Conservation (phyloP, 2,888 invertebrate genomes). For the Standfussiana lucernea region DNA sequence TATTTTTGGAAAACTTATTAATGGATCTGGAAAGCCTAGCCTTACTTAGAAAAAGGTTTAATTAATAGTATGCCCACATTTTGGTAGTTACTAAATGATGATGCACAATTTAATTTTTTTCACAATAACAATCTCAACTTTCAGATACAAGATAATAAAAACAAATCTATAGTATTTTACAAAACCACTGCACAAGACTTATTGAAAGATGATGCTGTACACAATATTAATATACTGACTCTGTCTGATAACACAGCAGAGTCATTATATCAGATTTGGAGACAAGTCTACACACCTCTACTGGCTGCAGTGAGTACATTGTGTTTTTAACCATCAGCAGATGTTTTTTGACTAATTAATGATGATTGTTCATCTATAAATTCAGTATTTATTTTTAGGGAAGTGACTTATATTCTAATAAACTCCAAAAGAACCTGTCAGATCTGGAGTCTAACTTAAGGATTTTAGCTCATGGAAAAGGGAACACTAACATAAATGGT, state of each 20-base stretch:
- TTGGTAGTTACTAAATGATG: not conserved
- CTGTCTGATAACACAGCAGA: slow-evolving; percentile 82
- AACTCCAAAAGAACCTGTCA: slow-evolving; percentile 84
- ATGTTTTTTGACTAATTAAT: not conserved
- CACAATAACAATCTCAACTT: slow-evolving; percentile 49
- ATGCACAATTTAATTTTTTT: not conserved
- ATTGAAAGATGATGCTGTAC: slow-evolving; percentile 74
- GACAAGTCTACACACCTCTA: slow-evolving; percentile 86
- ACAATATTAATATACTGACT: slow-evolving; percentile 83
- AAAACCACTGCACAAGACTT: slow-evolving; percentile 80
- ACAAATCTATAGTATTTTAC: slow-evolving; percentile 86
- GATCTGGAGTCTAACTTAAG: slow-evolving; percentile 86
- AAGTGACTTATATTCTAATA: slow-evolving; percentile 83
- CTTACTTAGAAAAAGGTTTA: not conserved
- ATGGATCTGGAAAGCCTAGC: not conserved
- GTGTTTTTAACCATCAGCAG: not conserved
- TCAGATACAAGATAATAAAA: slow-evolving; percentile 78
- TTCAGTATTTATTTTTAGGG: slow-evolving; percentile 72
- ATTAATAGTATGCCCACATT: not conserved
- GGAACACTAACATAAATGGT: slow-evolving; percentile 81
- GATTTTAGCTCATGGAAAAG: slow-evolving; percentile 84
- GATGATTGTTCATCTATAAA: not conserved
- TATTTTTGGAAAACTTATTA: not conserved
- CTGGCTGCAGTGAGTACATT: slow-evolving; percentile 78
- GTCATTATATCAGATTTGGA: slow-evolving; percentile 85